Conservation (phyloP, 2,888 invertebrate species). For the Hesperia comma region DNA sequence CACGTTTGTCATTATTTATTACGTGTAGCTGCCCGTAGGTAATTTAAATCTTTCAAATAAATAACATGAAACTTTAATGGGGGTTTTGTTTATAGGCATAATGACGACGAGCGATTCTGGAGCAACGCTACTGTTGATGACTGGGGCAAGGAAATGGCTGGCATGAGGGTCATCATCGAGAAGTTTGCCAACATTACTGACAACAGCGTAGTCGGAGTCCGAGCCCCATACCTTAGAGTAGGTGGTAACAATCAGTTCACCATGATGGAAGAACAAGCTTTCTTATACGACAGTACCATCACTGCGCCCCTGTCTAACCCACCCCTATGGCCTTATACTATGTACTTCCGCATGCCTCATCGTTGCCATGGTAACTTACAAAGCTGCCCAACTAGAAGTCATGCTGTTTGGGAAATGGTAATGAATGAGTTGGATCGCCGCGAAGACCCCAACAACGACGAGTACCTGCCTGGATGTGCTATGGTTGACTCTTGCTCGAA, state of each 20-base stretch:
- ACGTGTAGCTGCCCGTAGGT: background rate
- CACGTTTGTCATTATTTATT: background rate
- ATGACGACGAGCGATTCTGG: constrained; percentile 96
- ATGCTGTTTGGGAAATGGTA: constrained; percentile 98
- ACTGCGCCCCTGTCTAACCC: constrained; percentile 95
- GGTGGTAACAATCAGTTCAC: constrained; percentile 98
- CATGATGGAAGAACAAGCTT: constrained; percentile 98
- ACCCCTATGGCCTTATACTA: constrained; percentile 98
- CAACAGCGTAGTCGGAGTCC: constrained; percentile 95
- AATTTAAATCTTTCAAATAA: background rate
- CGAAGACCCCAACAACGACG: constrained; percentile 95
- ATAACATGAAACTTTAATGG: constrained; percentile 9
- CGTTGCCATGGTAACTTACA: constrained; percentile 96
- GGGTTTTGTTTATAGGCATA: constrained; percentile 86
- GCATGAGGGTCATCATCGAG: constrained; percentile 95
- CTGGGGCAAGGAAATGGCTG: constrained; percentile 98
- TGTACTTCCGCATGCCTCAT: constrained; percentile 98
- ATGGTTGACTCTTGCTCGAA: constrained; percentile 98
- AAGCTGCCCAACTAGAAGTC: constrained; percentile 95
- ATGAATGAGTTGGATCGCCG: constrained; percentile 96
- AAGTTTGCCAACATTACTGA: constrained; percentile 95
- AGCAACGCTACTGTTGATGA: constrained; percentile 95
- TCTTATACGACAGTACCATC: constrained; percentile 97
- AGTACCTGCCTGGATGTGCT: constrained; percentile 94
- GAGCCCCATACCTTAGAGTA: constrained; percentile 94